These are phyloP conservation scores for Vireo griseus DNA, from an alignment of 2,797 vertebrate species.

Conservation along the genomic window DNA sequence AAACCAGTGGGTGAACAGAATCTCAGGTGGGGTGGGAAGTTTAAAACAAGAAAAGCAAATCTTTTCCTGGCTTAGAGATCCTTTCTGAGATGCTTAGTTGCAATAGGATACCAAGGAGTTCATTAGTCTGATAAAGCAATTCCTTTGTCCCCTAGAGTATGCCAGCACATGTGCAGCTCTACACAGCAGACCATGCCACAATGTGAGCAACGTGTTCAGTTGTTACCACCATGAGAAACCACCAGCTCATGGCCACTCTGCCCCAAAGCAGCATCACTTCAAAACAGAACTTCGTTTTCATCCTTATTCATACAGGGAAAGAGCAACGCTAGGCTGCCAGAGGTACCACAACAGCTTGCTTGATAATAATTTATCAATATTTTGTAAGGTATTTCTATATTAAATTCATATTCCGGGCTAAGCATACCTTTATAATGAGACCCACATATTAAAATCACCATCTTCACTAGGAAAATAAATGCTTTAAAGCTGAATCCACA, in stretches of 20 bases:
- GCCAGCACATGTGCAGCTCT: neutral
- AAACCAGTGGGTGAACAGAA: neutral
- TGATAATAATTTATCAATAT: neutral
- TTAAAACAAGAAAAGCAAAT: neutral
- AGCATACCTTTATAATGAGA: neutral
- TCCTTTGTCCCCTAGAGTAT: neutral
- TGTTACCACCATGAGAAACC: neutral
- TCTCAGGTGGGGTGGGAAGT: neutral
- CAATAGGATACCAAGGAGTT: neutral
- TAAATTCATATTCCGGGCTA: neutral
- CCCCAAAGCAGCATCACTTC: neutral
- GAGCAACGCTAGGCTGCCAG: neutral
- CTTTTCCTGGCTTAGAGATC: neutral
- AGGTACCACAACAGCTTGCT: neutral
- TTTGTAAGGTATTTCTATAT: neutral
- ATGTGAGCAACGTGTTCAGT: rapidly evolving
- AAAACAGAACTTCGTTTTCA: neutral
- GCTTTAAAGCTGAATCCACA: neutral
- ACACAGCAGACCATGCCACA: rapidly evolving
- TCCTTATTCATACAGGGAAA: neutral
- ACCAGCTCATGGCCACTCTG: neutral
- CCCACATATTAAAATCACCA: neutral
- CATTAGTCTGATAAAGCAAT: neutral
- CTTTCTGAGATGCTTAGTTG: neutral
- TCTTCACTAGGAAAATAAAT: neutral